phyloP scores from a whole-genome alignment of 2,888 invertebrate genomes.

The Acanthosepion pharaonis region DNA sequence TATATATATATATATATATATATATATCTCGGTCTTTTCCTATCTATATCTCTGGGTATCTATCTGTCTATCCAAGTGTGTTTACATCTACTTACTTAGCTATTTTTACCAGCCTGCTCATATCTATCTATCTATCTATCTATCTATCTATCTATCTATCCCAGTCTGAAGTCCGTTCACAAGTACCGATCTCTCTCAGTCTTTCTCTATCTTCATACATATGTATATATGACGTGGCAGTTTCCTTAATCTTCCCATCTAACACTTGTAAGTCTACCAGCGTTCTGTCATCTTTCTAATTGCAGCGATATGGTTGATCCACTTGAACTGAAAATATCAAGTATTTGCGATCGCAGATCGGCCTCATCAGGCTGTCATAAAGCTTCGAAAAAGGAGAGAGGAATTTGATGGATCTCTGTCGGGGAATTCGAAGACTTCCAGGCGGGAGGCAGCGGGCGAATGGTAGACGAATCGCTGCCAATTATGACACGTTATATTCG shows the following conservation, averaged over 20 bases:
- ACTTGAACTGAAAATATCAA: constrained; percentile 33
- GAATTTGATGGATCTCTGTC: background rate
- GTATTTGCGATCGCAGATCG: constrained; percentile 33
- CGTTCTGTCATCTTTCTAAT: background rate
- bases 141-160: too few species aligned
- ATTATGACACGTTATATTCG: background rate
- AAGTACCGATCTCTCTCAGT: too few species aligned
- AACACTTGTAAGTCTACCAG: background rate
- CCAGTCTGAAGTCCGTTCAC: too few species aligned
- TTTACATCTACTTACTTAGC: too few species aligned
- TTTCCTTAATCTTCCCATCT: background rate
- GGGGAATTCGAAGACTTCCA: background rate
- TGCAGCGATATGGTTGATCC: background rate
- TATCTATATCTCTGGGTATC: too few species aligned
- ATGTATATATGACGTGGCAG: background rate
- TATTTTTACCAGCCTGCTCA: too few species aligned
- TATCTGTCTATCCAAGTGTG: too few species aligned
- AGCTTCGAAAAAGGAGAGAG: background rate
- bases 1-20: too few species aligned
- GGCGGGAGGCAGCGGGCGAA: background rate
- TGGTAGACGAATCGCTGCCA: background rate
- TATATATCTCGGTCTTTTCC: too few species aligned
- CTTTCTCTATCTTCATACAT: background rate
- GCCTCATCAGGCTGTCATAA: background rate
- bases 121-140: too few species aligned